These are phyloP conservation scores for Scolopax rusticola DNA, from an alignment of 2,797 vertebrate genomes.

Conservation along the genomic window DNA sequence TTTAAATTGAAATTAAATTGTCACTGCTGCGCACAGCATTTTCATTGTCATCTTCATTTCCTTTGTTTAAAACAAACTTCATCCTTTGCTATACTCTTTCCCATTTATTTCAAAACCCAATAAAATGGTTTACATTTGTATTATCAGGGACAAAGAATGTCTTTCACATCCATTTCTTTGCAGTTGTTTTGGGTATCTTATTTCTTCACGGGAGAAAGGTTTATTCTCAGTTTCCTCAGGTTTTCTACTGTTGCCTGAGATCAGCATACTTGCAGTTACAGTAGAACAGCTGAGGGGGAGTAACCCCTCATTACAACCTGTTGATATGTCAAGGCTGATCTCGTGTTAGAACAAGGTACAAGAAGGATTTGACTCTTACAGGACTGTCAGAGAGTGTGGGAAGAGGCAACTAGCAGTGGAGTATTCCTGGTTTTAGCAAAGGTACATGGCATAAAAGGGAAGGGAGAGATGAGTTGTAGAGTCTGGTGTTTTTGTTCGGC, in stretches of 20 bases:
- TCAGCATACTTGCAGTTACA: rapidly evolving
- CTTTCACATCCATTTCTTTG: neutral
- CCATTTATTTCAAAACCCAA: neutral
- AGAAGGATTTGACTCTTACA: neutral
- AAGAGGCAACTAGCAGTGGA: neutral
- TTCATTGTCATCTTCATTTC: neutral
- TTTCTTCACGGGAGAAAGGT: neutral
- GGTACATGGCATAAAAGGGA: neutral
- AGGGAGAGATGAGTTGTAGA: neutral
- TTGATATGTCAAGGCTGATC: neutral
- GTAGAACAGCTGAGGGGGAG: neutral
- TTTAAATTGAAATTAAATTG: neutral
- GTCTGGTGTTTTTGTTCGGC: neutral
- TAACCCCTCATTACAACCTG: neutral
- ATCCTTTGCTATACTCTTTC: neutral
- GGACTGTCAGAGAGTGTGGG: neutral
- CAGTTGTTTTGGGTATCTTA: neutral
- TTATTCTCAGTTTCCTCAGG: neutral
- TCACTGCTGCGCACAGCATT: neutral
- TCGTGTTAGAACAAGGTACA: neutral
- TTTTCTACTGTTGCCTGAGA: neutral
- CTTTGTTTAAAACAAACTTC: neutral
- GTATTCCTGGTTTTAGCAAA: neutral
- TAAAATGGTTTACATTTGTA: neutral
- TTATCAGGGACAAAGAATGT: neutral